These are phyloP conservation scores for Drosophila teissieri DNA, from an alignment of 1,140 invertebrate species.

Conservation along the genomic window DNA sequence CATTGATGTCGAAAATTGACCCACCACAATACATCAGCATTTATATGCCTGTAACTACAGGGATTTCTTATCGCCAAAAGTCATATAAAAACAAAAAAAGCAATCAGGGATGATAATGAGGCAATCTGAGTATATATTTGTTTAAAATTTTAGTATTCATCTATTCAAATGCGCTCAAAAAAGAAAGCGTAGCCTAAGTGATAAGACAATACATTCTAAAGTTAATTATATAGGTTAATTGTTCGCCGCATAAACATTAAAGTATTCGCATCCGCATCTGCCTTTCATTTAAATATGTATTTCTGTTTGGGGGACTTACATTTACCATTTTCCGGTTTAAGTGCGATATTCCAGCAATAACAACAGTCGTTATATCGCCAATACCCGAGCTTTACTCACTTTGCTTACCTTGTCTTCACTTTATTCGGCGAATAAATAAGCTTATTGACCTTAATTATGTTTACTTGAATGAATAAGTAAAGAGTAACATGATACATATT, in stretches of 20 bases:
- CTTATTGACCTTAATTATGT: not conserved
- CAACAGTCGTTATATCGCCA: not conserved
- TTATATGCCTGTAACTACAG: not conserved
- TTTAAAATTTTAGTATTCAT: not conserved
- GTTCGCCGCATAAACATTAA: not conserved
- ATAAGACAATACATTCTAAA: not conserved
- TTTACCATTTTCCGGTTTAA: not conserved
- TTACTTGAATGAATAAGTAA: too few relatives aligned
- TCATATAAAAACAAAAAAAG: not conserved
- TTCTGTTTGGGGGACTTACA: constrained; percentile 2
- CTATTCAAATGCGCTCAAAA: not conserved
- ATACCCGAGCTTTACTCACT: too few relatives aligned
- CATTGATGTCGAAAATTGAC: not conserved
- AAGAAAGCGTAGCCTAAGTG: not conserved
- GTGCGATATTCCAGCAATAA: constrained; percentile 8
- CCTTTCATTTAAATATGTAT: not conserved
- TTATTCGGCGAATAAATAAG: not conserved
- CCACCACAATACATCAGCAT: not conserved
- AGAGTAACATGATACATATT: not conserved
- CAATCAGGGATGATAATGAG: not conserved
- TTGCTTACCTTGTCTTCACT: not conserved
- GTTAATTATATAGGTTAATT: not conserved
- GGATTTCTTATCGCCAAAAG: constrained; percentile 23
- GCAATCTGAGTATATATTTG: not conserved
- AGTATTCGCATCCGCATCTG: not conserved